Evolutionary conservation across 2,888 invertebrate species (phyloP).

Genomic region (Adelognathus sp.): DNA sequence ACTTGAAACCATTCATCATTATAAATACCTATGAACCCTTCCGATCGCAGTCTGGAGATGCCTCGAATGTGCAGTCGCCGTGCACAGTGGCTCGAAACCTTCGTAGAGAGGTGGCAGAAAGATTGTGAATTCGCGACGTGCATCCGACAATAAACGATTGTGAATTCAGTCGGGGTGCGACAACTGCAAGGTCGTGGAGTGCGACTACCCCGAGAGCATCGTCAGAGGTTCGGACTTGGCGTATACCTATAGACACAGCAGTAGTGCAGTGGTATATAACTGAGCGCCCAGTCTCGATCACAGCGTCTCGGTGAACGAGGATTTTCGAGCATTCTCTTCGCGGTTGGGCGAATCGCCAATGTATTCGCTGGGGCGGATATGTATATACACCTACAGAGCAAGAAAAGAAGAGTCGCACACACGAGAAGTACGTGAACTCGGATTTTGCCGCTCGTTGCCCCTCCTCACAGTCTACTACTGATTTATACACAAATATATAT

Average conservation of each 20-base stretch:
- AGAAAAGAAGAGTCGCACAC: conserved; percentile 42
- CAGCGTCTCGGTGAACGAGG: conserved; percentile 26
- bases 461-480: conserved; percentile 23
- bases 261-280: conserved; percentile 9
- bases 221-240: neutral
- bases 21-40: neutral
- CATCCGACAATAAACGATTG: conserved; percentile 53
- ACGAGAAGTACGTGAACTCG: conserved; percentile 50
- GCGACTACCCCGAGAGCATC: neutral
- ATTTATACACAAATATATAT: no score
- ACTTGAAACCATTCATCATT: no score
- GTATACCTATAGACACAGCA: no score
- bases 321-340: conserved; percentile 62
- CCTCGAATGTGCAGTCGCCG: no score
- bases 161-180: conserved; percentile 47
- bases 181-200: conserved; percentile 41
- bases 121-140: conserved; percentile 48
- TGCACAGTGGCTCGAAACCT: neutral
- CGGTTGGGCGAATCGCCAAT: conserved; percentile 63
- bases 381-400: conserved; percentile 10
- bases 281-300: neutral
- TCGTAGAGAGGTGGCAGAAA: neutral
- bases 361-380: conserved; percentile 55
- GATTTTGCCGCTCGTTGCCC: conserved; percentile 21
- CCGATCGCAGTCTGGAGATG: neutral